A percentile compares a stretch with the other conserved stretches of the same genome.
These are phyloP conservation scores for Drosophila borborema DNA, from an alignment of 2,888 invertebrate species.

Conservation along the genomic window DNA sequence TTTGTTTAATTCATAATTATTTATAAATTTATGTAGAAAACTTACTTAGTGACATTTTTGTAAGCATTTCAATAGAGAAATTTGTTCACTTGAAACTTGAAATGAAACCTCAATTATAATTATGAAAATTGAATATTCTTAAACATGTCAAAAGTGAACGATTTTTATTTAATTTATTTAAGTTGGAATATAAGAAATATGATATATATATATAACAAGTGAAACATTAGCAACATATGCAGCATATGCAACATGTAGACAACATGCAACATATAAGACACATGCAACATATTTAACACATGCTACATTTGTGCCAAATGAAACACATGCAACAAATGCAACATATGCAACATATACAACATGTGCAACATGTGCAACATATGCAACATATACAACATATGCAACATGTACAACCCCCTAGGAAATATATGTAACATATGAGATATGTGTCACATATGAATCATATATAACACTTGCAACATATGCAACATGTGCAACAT, in stretches of 20 bases:
- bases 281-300: not conserved
- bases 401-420: not conserved
- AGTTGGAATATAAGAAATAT: not conserved
- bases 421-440: too few species aligned
- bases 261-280: not conserved
- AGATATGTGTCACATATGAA: too few species aligned
- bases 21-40: not conserved
- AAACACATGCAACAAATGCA: not conserved
- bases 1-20: constrained; percentile 43
- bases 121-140: not conserved
- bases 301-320: not conserved
- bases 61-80: not conserved
- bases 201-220: not conserved
- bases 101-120: not conserved
- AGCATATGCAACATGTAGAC: not conserved
- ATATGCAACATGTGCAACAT: not conserved
- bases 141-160: not conserved
- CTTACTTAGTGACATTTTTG: not conserved
- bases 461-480: not conserved
- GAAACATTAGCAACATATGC: not conserved
- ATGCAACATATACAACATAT: not conserved
- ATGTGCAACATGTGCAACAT: too few species aligned
- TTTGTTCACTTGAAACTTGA: not conserved
- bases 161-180: too few species aligned
- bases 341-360: too few species aligned